These are phyloP conservation scores for Drosophila hamatofila DNA, from an alignment of 2,888 invertebrate species.

Conservation along the genomic window DNA sequence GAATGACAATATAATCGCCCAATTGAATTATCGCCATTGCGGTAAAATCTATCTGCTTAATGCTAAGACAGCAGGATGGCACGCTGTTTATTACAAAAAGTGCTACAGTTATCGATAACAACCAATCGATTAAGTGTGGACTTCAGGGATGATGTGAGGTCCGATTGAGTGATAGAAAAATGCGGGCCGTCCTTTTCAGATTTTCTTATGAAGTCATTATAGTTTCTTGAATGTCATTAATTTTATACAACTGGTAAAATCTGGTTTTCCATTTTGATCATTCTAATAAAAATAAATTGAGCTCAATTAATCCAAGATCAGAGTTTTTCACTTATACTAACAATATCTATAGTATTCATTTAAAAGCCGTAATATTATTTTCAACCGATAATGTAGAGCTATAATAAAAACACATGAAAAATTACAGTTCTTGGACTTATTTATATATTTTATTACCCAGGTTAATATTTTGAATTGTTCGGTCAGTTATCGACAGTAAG, in stretches of 20 bases:
- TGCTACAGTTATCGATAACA: constrained; percentile 6
- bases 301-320: background rate
- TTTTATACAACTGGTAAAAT: background rate
- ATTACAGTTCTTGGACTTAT: background rate
- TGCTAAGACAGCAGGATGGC: constrained; percentile 40
- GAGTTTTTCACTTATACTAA: background rate
- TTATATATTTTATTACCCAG: background rate
- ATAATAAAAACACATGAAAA: too few relatives aligned
- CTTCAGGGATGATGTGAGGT: background rate
- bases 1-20: constrained; percentile 91
- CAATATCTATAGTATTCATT: too few relatives aligned
- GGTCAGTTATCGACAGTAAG: background rate
- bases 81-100: constrained; percentile 37
- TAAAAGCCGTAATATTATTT: too few relatives aligned
- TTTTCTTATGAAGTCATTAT: too few relatives aligned
- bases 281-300: background rate
- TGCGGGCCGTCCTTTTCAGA: too few relatives aligned
- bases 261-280: background rate
- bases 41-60: constrained; percentile 9
- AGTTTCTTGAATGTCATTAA: background rate
- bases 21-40: constrained; percentile 86
- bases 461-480: background rate
- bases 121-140: background rate
- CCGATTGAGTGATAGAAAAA: too few relatives aligned
- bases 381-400: background rate